Evolutionary conservation across 2,797 vertebrate species (phyloP).

Genomic region (Pipistrellus pygmaeus): DNA sequence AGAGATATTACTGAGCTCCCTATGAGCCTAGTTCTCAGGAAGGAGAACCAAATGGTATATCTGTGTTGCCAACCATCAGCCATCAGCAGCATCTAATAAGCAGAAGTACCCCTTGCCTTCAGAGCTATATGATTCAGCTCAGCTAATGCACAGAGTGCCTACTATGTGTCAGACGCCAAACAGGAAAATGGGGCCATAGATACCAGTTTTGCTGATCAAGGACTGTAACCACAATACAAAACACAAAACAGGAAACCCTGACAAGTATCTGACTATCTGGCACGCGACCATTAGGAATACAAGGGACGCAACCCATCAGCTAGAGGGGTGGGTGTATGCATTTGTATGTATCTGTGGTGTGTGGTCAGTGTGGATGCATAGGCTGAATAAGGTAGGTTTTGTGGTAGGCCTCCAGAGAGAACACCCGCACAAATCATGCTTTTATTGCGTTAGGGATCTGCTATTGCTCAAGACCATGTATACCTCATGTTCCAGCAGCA

Average conservation of each 20-base stretch:
- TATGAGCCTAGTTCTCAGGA: background rate
- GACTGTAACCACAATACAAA: constrained; percentile 71
- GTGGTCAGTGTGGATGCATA: background rate
- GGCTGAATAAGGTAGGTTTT: background rate
- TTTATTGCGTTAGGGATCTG: background rate
- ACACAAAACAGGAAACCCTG: constrained; percentile 72
- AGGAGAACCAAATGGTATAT: background rate
- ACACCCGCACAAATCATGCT: background rate
- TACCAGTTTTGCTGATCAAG: constrained; percentile 73
- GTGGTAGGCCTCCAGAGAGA: background rate
- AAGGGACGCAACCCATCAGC: background rate
- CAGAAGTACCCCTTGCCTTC: background rate
- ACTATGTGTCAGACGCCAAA: constrained; percentile 32
- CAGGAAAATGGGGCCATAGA: constrained; percentile 53
- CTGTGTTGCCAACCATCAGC: background rate
- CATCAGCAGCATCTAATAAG: background rate
- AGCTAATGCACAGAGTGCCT: background rate
- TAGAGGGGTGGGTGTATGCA: background rate
- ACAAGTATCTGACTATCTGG: constrained; percentile 31
- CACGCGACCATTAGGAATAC: constrained; percentile 40
- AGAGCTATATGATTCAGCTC: background rate
- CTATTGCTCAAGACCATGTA: background rate
- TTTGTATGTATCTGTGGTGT: background rate
- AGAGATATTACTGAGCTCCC: background rate
- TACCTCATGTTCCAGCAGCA: background rate